These are phyloP conservation scores for Andrena bicolor DNA, from an alignment of 2,888 invertebrate species.

Conservation along the genomic window DNA sequence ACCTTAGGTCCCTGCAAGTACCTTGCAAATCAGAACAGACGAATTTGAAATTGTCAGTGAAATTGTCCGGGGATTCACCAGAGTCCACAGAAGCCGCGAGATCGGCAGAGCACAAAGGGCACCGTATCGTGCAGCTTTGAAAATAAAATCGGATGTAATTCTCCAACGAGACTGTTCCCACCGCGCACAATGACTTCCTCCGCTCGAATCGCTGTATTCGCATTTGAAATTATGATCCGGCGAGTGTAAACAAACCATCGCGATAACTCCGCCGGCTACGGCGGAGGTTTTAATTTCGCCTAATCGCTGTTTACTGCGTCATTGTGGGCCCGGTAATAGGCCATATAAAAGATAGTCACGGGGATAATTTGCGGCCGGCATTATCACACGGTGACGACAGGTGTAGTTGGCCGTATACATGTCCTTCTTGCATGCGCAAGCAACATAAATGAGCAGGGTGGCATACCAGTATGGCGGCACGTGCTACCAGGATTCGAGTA, in stretches of 20 bases:
- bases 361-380: constrained; percentile 71
- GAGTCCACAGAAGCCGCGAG: background rate
- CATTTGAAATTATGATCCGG: constrained; percentile 68
- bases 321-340: constrained; percentile 75
- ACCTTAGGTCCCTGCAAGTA: too few species aligned
- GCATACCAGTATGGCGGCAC: constrained; percentile 56
- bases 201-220: constrained; percentile 41
- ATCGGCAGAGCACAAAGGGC: background rate
- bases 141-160: constrained; percentile 14
- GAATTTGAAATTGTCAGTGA: too few species aligned
- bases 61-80: background rate
- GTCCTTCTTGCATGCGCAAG: constrained; percentile 79
- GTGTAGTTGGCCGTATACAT: constrained; percentile 77
- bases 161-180: background rate
- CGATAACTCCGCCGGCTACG: constrained; percentile 67
- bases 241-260: constrained; percentile 70
- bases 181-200: constrained; percentile 36
- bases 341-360: constrained; percentile 71
- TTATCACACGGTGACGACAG: constrained; percentile 77
- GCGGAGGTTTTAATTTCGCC: constrained; percentile 77
- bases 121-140: background rate
- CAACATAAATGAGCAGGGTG: constrained; percentile 75
- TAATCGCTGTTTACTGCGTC: constrained; percentile 75
- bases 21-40: too few species aligned
- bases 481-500: constrained; percentile 62